Conservation (phyloP, 2,797 vertebrate species). For the Eulemur mongoz region DNA sequence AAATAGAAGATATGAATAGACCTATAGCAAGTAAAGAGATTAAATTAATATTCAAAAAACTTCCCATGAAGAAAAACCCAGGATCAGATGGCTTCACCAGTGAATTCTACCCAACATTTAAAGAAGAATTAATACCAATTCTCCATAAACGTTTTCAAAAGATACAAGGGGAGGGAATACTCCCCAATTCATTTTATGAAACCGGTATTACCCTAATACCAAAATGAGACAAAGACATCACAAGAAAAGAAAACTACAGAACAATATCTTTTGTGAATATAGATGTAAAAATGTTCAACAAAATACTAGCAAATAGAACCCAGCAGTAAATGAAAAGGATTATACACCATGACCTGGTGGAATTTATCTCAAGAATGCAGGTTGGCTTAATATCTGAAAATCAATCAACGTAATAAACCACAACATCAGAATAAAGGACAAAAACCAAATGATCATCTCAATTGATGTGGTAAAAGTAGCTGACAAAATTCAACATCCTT, state of each 20-base stretch:
- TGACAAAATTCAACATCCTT: not conserved
- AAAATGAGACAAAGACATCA: not conserved
- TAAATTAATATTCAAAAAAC: not conserved
- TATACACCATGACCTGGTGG: not conserved
- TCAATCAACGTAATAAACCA: not conserved
- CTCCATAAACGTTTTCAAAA: not conserved
- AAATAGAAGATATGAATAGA: not conserved
- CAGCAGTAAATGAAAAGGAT: not conserved
- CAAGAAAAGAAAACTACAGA: not conserved
- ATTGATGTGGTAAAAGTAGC: not conserved
- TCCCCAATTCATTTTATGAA: not conserved
- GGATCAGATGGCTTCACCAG: not conserved
- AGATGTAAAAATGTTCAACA: not conserved
- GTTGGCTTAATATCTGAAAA: constrained; percentile 8
- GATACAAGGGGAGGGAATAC: not conserved
- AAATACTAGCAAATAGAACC: constrained; percentile 15
- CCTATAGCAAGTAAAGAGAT: not conserved
- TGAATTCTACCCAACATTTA: not conserved
- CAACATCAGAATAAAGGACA: not conserved
- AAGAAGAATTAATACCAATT: not conserved
- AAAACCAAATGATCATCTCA: not conserved
- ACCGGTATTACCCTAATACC: not conserved
- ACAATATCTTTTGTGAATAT: not conserved
- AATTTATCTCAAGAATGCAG: not conserved
- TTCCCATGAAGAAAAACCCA: not conserved